Evolutionary conservation across 1,140 invertebrate species (phyloP), one percentile per base, ranked within the genome.

Genomic region (Bombus waltoni): DNA sequence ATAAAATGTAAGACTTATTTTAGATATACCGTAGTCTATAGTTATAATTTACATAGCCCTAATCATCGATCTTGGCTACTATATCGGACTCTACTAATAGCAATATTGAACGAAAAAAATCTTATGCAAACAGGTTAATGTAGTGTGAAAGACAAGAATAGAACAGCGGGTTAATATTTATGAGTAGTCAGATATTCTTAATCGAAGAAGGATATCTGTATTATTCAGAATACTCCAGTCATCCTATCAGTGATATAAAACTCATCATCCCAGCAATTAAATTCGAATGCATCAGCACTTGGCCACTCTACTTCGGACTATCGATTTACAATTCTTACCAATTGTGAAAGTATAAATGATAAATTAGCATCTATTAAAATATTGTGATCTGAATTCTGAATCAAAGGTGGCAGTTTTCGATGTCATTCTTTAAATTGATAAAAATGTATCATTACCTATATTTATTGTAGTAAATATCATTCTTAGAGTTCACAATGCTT

Each of bases 181-280:
- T n/a, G 57, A 65, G 25, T 13, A n/a, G 10, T n/a, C 8, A 28
- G 77, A 25, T 38, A 47, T 9, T 5, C 6, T 62, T 73, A 72
- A 81, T 65, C 40, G 70, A 72, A 28, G 25, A 81, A 5, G n/a
- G 70, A 82, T 82, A 75, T 82, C 81, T 82, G 71, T 66, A 66
- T 82, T 75, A 74, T 53, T 65, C 22, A 9, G n/a, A 75, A 47
- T 10, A 2, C 35, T 66, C 57, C 42, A 82, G 71, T 82, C 81
- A 82, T 82, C 42, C 40, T 13, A 47, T 73, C 38, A 44, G 4
- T 44, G 25, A 42, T 44, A 71, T n/a, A 62, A 66, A 62, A 74
- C 81, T 82, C 68, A 40, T 80, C 53, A 62, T 25, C n/a, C 38
- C 11, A n/a, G 40, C 68, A 62, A 79, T 84, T 84, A 80, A 72